Evolutionary conservation across 2,797 vertebrate genomes (phyloP), one percentile per base, ranked within the genome.

Genomic region (Vultur gryphus): DNA sequence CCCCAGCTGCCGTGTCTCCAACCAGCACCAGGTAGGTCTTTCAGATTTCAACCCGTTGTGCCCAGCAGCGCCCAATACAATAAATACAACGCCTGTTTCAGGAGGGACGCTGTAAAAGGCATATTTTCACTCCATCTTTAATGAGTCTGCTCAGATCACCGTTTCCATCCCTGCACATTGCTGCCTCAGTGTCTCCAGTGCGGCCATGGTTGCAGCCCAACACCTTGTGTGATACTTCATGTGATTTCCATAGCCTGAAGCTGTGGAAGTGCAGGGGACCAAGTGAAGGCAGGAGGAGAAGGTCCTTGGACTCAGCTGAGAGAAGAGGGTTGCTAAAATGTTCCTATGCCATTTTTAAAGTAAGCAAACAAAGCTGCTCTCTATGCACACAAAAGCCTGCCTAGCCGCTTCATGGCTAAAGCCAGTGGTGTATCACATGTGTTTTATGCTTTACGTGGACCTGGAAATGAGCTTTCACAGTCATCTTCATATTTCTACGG

Each of bases 401-500:
- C 23, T 18, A 21, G 51, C 2, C 25, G 43, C 54, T 73, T 46
- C 19, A 9, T 7, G 29, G 71, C 49, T 39, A 5, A 55, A 54
- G 39, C 16, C 29, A 9, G n/a, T 2, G 57, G 8, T 44, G 14
- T 28, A 15, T 11, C 25, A 44, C 3, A 0, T 9, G 10, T 24
- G 14, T 24, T 84, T 72, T 15, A 29, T 16, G 29, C 48, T 54
- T 46, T 51, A 51, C 0, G 1, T 11, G 39, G 39, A 33, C 35
- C 17, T 44, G 6, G 57, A 83, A 89, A 51, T 21, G 33, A 67
- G 13, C 19, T 79, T 46, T 66, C 17, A 19, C n/a, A 23, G 20
- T 46, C 19, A 13, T 8, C 39, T 57, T 69, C 6, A 0, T 16
- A 5, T 18, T 80, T 49, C 15, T 58, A 20, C 0, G 2, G 51